These are phyloP conservation scores for Semotilus atromaculatus DNA, from an alignment of 2,797 vertebrate species.

Conservation along the genomic window DNA sequence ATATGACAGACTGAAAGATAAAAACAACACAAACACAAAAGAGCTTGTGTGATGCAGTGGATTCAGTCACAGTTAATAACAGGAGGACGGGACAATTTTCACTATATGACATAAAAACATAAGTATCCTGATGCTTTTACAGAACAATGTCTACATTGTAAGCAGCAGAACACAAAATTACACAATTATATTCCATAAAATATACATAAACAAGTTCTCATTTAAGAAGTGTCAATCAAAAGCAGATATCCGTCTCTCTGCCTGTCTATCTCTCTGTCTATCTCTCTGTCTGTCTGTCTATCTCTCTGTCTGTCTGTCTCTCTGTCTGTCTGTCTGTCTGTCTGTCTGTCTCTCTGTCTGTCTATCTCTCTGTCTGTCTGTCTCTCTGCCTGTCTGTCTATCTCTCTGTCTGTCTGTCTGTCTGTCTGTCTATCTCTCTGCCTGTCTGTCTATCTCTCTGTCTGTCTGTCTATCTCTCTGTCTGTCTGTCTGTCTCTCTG, in stretches of 20 bases:
- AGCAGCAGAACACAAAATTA: background rate
- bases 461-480: fast-evolving
- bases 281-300: too few species aligned
- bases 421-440: fast-evolving
- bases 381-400: too few species aligned
- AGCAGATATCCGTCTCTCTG: background rate
- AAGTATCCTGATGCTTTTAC: background rate
- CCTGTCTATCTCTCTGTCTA: too few species aligned
- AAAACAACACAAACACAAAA: background rate
- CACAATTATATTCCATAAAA: background rate
- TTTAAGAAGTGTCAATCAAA: background rate
- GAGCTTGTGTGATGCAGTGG: background rate
- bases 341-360: too few species aligned
- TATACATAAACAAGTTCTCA: background rate
- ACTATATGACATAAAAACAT: background rate
- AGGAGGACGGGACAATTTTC: background rate
- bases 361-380: too few species aligned
- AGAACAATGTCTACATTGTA: background rate
- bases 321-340: too few species aligned
- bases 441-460: fast-evolving
- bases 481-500: too few species aligned
- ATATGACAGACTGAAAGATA: background rate
- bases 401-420: too few species aligned
- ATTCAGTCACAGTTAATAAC: too few species aligned
- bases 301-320: too few species aligned